These are phyloP conservation scores for Leptogaster cylindrica DNA, from an alignment of 2,888 invertebrate genomes.

Conservation along the genomic window DNA sequence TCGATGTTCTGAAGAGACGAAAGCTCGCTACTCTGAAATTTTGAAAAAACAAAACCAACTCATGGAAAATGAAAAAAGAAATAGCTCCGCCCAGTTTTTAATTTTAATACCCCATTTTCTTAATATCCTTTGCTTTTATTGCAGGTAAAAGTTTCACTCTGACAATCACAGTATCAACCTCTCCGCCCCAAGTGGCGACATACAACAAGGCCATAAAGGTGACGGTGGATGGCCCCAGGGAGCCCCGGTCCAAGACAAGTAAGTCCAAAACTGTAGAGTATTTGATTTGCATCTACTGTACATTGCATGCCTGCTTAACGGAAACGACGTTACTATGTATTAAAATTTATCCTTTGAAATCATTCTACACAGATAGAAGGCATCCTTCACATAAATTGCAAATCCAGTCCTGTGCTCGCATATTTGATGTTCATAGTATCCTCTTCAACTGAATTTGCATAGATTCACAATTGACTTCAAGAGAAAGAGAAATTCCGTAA, in stretches of 20 bases:
- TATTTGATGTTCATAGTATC: slow-evolving; percentile 22
- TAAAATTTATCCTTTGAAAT: slow-evolving; percentile 3
- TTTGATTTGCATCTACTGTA: slow-evolving; percentile 25
- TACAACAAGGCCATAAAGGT: slow-evolving; percentile 98
- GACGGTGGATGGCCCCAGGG: slow-evolving; percentile 95
- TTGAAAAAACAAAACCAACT: no score
- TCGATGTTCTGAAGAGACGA: no score
- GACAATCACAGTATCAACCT: slow-evolving; percentile 92
- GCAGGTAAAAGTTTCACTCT: slow-evolving; percentile 97
- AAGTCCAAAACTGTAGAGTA: slow-evolving; percentile 60
- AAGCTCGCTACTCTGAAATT: no score
- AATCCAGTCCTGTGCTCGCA: slow-evolving; percentile 19
- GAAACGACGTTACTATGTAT: slow-evolving; percentile 3
- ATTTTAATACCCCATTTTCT: background rate
- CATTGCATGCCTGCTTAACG: slow-evolving; percentile 29
- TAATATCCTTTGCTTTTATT: slow-evolving; percentile 54
- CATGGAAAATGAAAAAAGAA: no score
- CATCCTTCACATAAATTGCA: slow-evolving; percentile 20
- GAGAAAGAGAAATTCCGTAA: slow-evolving; percentile 43
- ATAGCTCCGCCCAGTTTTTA: background rate
- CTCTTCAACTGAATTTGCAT: slow-evolving; percentile 39
- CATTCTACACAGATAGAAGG: background rate
- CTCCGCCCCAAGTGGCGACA: slow-evolving; percentile 94
- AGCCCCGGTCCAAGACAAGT: slow-evolving; percentile 93
- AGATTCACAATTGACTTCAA: slow-evolving; percentile 44